Evolutionary conservation across 2,888 invertebrate genomes (phyloP).

Genomic region (Drosophila imparisetae): DNA sequence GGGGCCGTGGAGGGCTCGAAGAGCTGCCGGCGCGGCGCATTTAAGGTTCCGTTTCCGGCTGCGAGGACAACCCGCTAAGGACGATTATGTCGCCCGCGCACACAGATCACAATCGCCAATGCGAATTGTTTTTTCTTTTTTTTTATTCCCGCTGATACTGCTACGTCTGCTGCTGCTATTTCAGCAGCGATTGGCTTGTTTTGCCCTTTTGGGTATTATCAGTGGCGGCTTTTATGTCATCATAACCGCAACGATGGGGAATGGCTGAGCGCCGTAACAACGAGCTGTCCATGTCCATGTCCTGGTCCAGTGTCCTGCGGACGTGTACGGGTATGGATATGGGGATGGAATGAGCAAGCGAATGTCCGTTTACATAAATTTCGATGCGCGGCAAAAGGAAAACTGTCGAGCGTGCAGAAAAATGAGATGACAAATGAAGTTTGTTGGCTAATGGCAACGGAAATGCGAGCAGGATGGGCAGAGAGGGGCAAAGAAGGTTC

Average conservation of each 20-base stretch:
- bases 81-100: constrained; percentile 48
- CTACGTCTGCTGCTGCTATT: constrained; percentile 18
- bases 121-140: constrained; percentile 61
- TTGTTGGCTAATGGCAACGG: constrained; percentile 79
- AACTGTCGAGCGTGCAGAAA: constrained; percentile 79
- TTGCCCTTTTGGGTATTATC: constrained; percentile 69
- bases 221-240: constrained; percentile 75
- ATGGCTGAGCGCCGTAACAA: constrained; percentile 38
- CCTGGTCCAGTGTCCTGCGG: constrained; percentile 32
- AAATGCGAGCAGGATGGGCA: constrained; percentile 62
- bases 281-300: constrained; percentile 27
- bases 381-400: constrained; percentile 64
- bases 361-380: constrained; percentile 80
- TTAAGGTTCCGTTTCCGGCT: constrained; percentile 76
- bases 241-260: constrained; percentile 65
- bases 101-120: constrained; percentile 63
- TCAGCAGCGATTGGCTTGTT: constrained; percentile 56
- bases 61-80: constrained; percentile 41
- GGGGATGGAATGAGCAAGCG: constrained; percentile 50
- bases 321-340: background rate
- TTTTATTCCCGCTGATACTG: constrained; percentile 6
- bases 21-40: constrained; percentile 59
- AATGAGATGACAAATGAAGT: constrained; percentile 80
- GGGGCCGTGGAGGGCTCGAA: background rate
- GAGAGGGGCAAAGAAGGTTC: constrained; percentile 15